A percentile compares a stretch with the other conserved stretches of the same genome.
Evolutionary conservation across 2,113 vertebrate species (phyloP).

Genomic region (Ptyas mucosa): DNA sequence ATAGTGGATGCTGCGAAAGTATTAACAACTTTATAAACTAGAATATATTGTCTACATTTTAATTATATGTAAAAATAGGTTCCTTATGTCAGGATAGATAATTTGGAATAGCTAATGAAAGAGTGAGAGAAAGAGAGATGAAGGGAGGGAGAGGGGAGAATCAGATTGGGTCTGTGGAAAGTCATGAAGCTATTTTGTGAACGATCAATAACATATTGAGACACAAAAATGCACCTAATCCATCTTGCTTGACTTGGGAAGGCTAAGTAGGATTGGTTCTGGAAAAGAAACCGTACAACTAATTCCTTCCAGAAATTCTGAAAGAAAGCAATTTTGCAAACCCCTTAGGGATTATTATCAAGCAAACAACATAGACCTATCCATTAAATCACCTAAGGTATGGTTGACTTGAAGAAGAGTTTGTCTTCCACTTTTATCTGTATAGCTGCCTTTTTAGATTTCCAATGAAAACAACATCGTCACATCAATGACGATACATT

Average conservation of each 20-base stretch:
- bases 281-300: background rate
- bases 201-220: background rate
- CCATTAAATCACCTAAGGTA: background rate
- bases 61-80: background rate
- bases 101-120: background rate
- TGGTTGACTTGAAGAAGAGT: background rate
- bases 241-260: background rate
- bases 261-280: background rate
- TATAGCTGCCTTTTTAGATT: background rate
- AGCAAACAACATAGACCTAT: background rate
- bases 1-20: background rate
- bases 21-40: background rate
- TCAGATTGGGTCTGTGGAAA: background rate
- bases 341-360: background rate
- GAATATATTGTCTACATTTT: background rate
- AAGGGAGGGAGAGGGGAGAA: background rate
- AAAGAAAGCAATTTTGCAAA: background rate
- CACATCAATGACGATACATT: too few species aligned
- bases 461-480: background rate
- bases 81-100: background rate
- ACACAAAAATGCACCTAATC: background rate
- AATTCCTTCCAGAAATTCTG: background rate
- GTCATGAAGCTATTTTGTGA: background rate
- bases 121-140: too few species aligned
- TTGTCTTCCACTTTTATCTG: background rate